Evolutionary conservation across 2,888 invertebrate genomes (phyloP), one percentile per base, ranked within the genome.

Genomic region (Agapostemon virescens): DNA sequence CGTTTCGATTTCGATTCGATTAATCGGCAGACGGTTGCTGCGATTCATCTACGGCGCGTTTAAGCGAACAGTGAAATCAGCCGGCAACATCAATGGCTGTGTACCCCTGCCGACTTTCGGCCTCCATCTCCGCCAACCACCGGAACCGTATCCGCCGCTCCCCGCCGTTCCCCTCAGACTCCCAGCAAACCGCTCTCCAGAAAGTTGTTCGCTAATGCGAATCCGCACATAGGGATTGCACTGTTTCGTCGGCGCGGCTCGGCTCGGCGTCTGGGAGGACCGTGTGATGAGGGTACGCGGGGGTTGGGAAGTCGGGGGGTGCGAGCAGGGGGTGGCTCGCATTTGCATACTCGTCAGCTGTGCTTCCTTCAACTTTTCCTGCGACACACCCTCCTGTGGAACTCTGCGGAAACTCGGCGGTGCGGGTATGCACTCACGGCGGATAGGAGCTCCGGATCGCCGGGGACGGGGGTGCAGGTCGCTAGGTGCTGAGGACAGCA

Each of bases 301-400:
- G 74, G 72, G 2, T n/a, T n/a, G 71, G 64, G 38, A 68, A 70
- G 78, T 52, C 76, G 78, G 72, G 64, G 61, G 70, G 85, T 88
- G 33, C 55, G 79, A 69, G 67, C 72, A 5, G 73, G 68, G 40
- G 73, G 69, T 45, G 68, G 85, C 87, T 86, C 87, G 88, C 90
- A 92, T 93, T 93, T 92, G 92, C 93, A 93, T 93, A 93, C 91
- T 92, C 92, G 92, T 92, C 93, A 93, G 93, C 92, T 92, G 92
- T 90, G 92, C 91, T 92, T 92, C 92, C 93, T 92, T 92, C 92
- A 93, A 93, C 92, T 92, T 92, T 93, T 92, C 92, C 92, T 87
- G 89, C 88, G 90, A 90, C 91, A 90, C 89, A 90, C 90, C 89
- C 88, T 86, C 84, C 80, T 26, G 82, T 67, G 76, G 81, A 87